These are phyloP conservation scores for Andrena flavipes DNA, from an alignment of 2,888 invertebrate genomes.

Conservation along the genomic window DNA sequence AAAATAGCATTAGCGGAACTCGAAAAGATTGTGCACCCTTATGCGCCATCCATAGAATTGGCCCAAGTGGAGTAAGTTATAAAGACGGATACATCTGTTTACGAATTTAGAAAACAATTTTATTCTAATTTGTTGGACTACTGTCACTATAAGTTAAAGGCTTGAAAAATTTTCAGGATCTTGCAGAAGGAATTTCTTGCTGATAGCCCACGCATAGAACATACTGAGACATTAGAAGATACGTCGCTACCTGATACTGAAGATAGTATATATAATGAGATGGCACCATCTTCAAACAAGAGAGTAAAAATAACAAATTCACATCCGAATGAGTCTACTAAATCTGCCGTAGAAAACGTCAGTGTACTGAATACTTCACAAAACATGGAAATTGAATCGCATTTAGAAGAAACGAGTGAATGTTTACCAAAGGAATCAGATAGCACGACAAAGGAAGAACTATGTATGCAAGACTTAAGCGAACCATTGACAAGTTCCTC, in stretches of 20 bases:
- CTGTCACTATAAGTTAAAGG: not conserved
- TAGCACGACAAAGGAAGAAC: not conserved
- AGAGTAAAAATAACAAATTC: constrained; percentile 22
- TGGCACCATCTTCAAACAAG: constrained; percentile 11
- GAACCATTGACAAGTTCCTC: not conserved
- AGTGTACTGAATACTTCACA: not conserved
- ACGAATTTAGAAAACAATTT: not conserved
- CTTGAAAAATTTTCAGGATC: constrained; percentile 49
- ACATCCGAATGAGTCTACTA: not conserved
- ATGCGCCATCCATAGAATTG: constrained; percentile 74
- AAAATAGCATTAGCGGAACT: constrained; percentile 73
- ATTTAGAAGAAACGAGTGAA: not conserved
- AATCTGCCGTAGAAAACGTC: not conserved
- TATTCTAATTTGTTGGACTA: not conserved
- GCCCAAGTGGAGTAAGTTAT: constrained; percentile 64
- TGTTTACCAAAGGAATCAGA: not conserved
- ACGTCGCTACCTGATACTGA: not conserved
- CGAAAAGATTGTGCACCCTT: constrained; percentile 79
- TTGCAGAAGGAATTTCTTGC: constrained; percentile 43
- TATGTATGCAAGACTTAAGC: not conserved
- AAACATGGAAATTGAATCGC: not conserved
- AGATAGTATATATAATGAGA: constrained; percentile 11
- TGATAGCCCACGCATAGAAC: constrained; percentile 4
- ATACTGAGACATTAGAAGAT: constrained; percentile 1
- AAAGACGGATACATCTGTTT: not conserved